Conservation (phyloP, 2,888 invertebrate genomes). For the Stenurella melanura region DNA sequence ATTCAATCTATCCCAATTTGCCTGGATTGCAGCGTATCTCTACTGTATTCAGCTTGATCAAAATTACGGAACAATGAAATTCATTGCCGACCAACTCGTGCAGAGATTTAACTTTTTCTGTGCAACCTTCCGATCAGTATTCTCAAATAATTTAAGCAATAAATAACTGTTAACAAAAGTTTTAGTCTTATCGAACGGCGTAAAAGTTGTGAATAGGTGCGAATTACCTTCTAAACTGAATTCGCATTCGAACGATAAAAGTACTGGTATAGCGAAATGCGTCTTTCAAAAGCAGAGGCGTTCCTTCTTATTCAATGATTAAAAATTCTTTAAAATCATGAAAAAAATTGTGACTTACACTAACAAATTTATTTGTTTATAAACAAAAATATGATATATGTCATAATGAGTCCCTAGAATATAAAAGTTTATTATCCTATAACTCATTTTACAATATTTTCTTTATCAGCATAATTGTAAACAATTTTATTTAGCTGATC, state of each 20-base stretch:
- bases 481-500: too few species aligned
- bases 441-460: too few species aligned
- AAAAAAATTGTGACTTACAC: too few species aligned
- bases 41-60: not conserved
- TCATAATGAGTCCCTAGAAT: too few species aligned
- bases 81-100: not conserved
- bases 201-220: conserved; percentile 46
- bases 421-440: too few species aligned
- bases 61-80: not conserved
- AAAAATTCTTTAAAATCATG: too few species aligned
- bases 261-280: conserved; percentile 17
- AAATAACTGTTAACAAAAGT: conserved; percentile 42
- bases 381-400: too few species aligned
- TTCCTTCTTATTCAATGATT: not conserved
- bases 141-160: conserved; percentile 37
- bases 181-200: conserved; percentile 37
- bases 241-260: conserved; percentile 43
- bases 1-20: too few species aligned
- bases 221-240: conserved; percentile 46
- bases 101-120: conserved; percentile 10
- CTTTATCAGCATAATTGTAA: too few species aligned
- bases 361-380: too few species aligned
- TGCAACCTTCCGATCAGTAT: conserved; percentile 21
- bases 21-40: too few species aligned
- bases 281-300: conserved; percentile 29